Base-by-base conservation (phyloP, 1,140 invertebrate genomes). In the Venturia canescens region DNA sequence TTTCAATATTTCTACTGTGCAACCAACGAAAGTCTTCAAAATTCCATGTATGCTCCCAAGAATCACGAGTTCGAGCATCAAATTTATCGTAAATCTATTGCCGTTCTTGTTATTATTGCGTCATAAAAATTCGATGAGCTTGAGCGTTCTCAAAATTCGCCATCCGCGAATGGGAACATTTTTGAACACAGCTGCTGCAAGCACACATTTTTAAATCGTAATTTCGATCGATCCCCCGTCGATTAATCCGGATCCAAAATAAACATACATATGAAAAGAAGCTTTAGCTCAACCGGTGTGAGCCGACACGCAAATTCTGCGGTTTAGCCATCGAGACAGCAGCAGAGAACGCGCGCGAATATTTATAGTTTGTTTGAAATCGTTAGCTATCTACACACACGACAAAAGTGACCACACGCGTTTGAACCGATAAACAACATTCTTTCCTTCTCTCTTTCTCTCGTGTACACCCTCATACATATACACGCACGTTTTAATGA, bases 361-460 rank as follows among this genome's bases (percentile, higher is more conserved):
- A 69, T 69, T 31, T 69, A 69, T n/a, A 69, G 29, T 69, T 13
- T n/a, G 29, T 31, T n/a, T 31, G 66, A 9, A 69, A 69, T 69
- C n/a, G 66, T 53, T n/a, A n/a, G n/a, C n/a, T n/a, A n/a, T n/a
- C 26, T 31, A 31, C 18, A 31, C n/a, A 31, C 31, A 63, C 21
- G 23, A 63, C 26, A 27, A 21, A 27, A 21, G 60, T 23, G 66
- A 31, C 66, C 66, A 69, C 66, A 69, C 66, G 11, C 66, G 27
- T 23, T 69, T 69, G 5, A 7, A 11, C 38, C 29, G 21, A 27
- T 31, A 69, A 69, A 69, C 6, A 31, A 69, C 9, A 23, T 53
- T 27, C 60, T 63, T 18, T 69, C 26, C 21, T 26, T 66, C 60
- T 27, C 60, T 66, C 60, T 66, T 26, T 23, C 23, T 66, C 23